Evolutionary conservation across 2,797 vertebrate genomes (phyloP).

Genomic region (Tokudaia muenninki): DNA sequence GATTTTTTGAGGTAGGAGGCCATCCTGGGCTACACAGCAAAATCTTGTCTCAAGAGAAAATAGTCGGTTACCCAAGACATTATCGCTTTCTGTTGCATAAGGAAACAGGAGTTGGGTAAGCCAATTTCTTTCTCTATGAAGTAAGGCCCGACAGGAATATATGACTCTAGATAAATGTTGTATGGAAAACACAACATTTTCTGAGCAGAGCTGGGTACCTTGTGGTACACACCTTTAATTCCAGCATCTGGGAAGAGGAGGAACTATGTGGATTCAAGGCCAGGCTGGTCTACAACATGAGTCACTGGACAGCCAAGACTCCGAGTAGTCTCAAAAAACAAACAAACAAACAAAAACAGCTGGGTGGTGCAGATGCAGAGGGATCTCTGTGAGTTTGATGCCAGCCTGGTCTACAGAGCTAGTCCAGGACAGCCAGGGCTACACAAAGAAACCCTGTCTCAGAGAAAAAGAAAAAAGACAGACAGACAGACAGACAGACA

Average conservation of each 20-base stretch:
- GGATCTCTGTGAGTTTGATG: too few relatives aligned
- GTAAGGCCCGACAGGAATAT: not conserved
- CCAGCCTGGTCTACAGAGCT: not conserved
- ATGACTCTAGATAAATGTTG: not conserved
- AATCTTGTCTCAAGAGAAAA: not conserved
- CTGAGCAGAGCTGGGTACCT: not conserved
- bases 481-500: not conserved
- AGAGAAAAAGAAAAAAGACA: not conserved
- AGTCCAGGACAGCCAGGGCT: not conserved
- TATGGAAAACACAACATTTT: not conserved
- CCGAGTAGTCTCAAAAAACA: too few relatives aligned
- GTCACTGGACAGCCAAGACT: too few relatives aligned
- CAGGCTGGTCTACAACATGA: too few relatives aligned
- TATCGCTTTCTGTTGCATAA: not conserved
- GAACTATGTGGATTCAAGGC: too few relatives aligned
- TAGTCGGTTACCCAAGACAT: not conserved
- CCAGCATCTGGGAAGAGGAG: not conserved
- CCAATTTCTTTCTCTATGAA: slow-evolving; percentile 52
- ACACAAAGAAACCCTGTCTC: not conserved
- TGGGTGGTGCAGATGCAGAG: too few relatives aligned
- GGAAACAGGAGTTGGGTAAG: not conserved
- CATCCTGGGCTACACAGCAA: not conserved
- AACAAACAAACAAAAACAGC: too few relatives aligned
- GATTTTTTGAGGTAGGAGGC: not conserved
- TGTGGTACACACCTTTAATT: too few relatives aligned